phyloP scores from a whole-genome alignment of 92 coral and sea anemone species.

The Heteractis magnifica region DNA sequence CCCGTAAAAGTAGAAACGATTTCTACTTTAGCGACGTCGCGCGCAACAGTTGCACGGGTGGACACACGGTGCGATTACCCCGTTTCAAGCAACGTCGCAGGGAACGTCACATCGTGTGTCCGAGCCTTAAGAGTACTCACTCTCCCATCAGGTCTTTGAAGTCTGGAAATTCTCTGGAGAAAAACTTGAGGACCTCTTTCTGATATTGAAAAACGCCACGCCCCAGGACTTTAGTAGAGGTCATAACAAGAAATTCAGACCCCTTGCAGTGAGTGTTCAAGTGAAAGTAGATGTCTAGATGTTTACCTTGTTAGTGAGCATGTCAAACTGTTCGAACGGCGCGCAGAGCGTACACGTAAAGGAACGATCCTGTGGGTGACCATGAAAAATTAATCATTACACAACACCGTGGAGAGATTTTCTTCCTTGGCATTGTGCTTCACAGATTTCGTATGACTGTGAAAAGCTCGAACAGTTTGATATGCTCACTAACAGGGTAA shows the following conservation, averaged over 20 bases:
- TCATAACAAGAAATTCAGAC: background rate
- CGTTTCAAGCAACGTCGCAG: no score
- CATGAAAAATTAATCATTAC: background rate
- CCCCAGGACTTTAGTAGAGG: background rate
- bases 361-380: constrained; percentile 62
- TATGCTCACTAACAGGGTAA: constrained; percentile 45
- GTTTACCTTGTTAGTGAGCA: constrained; percentile 48
- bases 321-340: constrained; percentile 80
- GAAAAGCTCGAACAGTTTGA: constrained; percentile 62
- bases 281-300: background rate
- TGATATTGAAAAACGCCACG: constrained; percentile 10
- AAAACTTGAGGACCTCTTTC: constrained; percentile 79
- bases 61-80: no score
- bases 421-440: no score
- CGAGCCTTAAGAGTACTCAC: constrained; percentile 57
- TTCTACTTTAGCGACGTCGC: no score
- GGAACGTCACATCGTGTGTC: no score
- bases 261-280: background rate
- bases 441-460: no score
- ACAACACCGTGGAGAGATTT: background rate
- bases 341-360: constrained; percentile 89
- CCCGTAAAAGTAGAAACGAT: no score
- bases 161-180: constrained; percentile 77
- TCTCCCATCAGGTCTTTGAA: constrained; percentile 75
- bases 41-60: no score